Evolutionary conservation across 1,140 invertebrate genomes (phyloP), one percentile per base, ranked within the genome.

Genomic region (Neodiprion pinetum): DNA sequence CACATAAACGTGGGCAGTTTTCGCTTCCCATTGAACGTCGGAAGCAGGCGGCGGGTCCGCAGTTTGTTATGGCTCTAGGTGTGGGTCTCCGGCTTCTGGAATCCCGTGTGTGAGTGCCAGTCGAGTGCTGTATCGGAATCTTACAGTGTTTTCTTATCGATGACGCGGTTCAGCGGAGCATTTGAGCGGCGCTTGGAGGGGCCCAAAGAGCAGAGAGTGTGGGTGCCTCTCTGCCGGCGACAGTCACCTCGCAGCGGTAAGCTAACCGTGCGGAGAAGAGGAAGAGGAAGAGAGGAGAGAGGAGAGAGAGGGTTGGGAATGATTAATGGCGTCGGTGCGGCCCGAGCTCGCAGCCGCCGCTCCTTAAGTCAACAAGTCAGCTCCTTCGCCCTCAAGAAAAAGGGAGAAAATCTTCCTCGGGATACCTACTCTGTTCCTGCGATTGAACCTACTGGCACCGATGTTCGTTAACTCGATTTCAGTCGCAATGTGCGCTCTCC

Each of bases 291-390:
- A 40, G 28, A 5, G 5, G 5, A 40, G 28, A 40, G 28, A 40
- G 28, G 28, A 74, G 75, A 53, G 70, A 71, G 61, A 78, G 77
- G 77, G 76, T 79, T 73, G 77, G 74, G 77, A 83, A 83, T 83
- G 84, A 84, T 84, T 84, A 84, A 84, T 81, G 81, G 75, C 75
- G 48, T 50, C 53, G 28, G 28, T 40, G 28, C 28, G 28, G 28
- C 28, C 28, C 28, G 28, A 4, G 28, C 23, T 48, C 40, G 72
- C 76, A 78, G 21, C 71, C 73, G 76, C 66, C 79, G 77, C 73
- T 72, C 67, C 74, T 75, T 28, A 75, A 79, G 78, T 76, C 80
- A 76, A 79, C 79, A 75, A 72, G 72, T 72, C 74, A 79, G 81
- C 78, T 80, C 83, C 81, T 76, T 48, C 72, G 40, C 48, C 21